These are phyloP conservation scores for Ectropis grisescens DNA, from an alignment of 1,140 invertebrate genomes.

Conservation along the genomic window DNA sequence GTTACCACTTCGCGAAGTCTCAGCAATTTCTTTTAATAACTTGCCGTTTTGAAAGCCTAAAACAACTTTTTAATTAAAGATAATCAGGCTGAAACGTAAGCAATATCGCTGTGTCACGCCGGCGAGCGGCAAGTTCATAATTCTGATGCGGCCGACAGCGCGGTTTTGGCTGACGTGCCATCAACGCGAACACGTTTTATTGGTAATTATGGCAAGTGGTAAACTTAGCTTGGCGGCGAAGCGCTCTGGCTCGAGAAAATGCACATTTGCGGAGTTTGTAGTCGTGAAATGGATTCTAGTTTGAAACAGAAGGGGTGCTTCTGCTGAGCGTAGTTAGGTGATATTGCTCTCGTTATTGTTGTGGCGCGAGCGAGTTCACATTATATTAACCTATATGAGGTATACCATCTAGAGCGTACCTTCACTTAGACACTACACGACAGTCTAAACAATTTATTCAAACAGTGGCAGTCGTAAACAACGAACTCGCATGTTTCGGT, in stretches of 20 bases:
- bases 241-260: constrained; percentile 36
- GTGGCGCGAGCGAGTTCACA: constrained; percentile 26
- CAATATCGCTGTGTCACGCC: constrained; percentile 42
- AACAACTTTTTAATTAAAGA: constrained; percentile 63
- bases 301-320: constrained; percentile 54
- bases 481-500: constrained; percentile 40
- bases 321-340: constrained; percentile 46
- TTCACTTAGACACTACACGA: constrained; percentile 18
- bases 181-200: constrained; percentile 46
- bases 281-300: constrained; percentile 55
- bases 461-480: constrained; percentile 28
- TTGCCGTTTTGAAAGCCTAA: constrained; percentile 44
- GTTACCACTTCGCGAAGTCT: constrained; percentile 39
- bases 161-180: constrained; percentile 29
- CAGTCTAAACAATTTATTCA: constrained; percentile 42
- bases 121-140: constrained; percentile 43
- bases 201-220: constrained; percentile 54
- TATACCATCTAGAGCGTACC: constrained; percentile 30
- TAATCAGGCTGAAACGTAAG: constrained; percentile 51
- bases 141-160: constrained; percentile 39
- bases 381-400: constrained; percentile 37
- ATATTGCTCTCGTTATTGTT: constrained; percentile 55
- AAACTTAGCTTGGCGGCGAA: constrained; percentile 45
- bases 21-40: constrained; percentile 54
- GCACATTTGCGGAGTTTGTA: constrained; percentile 50